These are phyloP conservation scores for Anolis carolinensis DNA, from an alignment of 2,113 vertebrate species.

Conservation along the genomic window DNA sequence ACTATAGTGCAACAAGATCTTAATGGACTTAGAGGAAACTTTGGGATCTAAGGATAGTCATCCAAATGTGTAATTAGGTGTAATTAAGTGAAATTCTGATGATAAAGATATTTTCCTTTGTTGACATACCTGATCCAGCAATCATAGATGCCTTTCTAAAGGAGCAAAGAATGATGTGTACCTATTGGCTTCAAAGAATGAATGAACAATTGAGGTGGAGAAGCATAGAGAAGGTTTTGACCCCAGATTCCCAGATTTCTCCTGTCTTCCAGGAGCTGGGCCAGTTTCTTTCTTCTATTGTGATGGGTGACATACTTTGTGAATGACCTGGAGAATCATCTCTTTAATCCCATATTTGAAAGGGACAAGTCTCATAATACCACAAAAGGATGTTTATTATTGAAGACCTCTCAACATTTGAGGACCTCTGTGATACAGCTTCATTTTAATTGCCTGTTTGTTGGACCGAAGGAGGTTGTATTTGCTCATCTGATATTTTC, in stretches of 20 bases:
- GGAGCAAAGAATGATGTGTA: neutral
- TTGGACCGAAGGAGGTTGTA: too few relatives aligned
- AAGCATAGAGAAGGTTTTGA: neutral
- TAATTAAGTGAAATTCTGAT: neutral
- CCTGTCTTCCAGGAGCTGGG: neutral
- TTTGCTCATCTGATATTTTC: too few relatives aligned
- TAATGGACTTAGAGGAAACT: neutral
- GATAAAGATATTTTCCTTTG: neutral
- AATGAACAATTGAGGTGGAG: too few relatives aligned
- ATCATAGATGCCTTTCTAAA: neutral
- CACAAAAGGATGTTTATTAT: too few relatives aligned
- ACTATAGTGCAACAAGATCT: neutral
- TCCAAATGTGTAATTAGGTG: neutral
- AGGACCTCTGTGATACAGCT: too few relatives aligned
- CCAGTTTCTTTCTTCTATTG: neutral
- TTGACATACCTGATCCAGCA: neutral
- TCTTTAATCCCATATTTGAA: neutral
- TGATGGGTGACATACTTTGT: neutral
- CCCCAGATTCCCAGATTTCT: neutral
- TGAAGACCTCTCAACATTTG: too few relatives aligned
- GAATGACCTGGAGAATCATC: too few relatives aligned
- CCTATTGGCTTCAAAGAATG: neutral
- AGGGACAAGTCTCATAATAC: too few relatives aligned
- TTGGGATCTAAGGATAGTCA: neutral
- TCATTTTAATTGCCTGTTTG: too few relatives aligned